Evolutionary conservation across 92 coral and sea anemone genomes (phyloP), one percentile per base, ranked within the genome.

Genomic region (Heliopora coerulea): DNA sequence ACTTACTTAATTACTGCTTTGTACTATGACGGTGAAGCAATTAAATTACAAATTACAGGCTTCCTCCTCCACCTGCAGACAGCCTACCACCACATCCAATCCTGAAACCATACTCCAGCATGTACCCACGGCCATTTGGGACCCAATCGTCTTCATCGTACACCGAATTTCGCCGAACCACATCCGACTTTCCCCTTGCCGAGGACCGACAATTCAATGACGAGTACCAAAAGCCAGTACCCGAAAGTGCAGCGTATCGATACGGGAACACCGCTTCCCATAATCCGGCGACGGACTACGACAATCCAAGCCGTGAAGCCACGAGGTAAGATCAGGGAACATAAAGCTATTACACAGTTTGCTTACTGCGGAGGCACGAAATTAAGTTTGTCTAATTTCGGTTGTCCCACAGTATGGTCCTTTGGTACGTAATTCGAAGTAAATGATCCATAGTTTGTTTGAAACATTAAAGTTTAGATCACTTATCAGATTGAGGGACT

Each of bases 111-210:
- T 67, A 67, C 58, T 52, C 77, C 18, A 70, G 10, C n/a, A 54
- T 54, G 49, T 52, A 70, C 50, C 62, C 77, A 11, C 77, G 77
- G 4, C 77, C 77, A 35, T 70, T 70, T 56, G 77, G 77, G 9
- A 70, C 77, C 46, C 77, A 70, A 13, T 70, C 77, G 28, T 70
- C 62, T 5, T 10, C 58, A 13, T 25, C 52, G 57, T 67, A 67
- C 26, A 24, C 33, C 63, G 77, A 54, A 17, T 52, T 49, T 63
- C 62, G 77, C 30, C 77, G 77, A 49, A 33, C 77, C 19, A 23
- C 62, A 21, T 8, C 46, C 29, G 77, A 70, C 39, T 34, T 52
- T 56, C 30, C 30, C 23, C 61, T 31, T 1, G 15, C 32, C 49
- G 77, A 70, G 26, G 63, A 49, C 26, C 77, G 63, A 50, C 77